phyloP scores from a whole-genome alignment of 2,888 invertebrate genomes.

The Agrochola circellaris region DNA sequence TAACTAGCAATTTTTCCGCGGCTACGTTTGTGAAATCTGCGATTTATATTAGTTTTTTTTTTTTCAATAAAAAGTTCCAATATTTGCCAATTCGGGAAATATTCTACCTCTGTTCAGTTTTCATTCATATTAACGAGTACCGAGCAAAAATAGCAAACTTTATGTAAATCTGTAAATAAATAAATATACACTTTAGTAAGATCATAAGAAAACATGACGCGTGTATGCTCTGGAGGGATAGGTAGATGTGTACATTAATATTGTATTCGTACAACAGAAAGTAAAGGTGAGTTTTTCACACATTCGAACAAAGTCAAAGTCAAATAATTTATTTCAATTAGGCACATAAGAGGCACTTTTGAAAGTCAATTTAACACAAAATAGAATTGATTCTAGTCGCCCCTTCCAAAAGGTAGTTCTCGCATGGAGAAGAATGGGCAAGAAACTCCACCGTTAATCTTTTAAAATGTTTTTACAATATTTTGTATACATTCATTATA shows the following conservation, averaged over 20 bases:
- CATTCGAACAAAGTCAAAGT: background rate
- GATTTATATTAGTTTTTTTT: background rate
- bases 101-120: background rate
- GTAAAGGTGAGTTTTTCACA: background rate
- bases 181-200: background rate
- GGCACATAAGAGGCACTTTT: too few relatives aligned
- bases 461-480: too few relatives aligned
- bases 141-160: background rate
- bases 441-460: too few relatives aligned
- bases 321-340: too few relatives aligned
- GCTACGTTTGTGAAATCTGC: conserved; percentile 1
- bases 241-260: background rate
- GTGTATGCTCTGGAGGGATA: background rate
- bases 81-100: background rate
- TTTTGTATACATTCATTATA: too few relatives aligned
- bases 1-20: background rate
- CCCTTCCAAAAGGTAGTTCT: too few relatives aligned
- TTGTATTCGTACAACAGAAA: background rate
- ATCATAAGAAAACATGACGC: background rate
- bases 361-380: too few relatives aligned
- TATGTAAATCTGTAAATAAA: background rate
- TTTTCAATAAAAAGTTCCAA: background rate
- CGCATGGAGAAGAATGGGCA: too few relatives aligned
- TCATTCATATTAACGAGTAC: too few relatives aligned
- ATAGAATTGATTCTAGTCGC: too few relatives aligned